Base-by-base conservation (phyloP, 1,140 invertebrate species). In the Drosophila teissieri region DNA sequence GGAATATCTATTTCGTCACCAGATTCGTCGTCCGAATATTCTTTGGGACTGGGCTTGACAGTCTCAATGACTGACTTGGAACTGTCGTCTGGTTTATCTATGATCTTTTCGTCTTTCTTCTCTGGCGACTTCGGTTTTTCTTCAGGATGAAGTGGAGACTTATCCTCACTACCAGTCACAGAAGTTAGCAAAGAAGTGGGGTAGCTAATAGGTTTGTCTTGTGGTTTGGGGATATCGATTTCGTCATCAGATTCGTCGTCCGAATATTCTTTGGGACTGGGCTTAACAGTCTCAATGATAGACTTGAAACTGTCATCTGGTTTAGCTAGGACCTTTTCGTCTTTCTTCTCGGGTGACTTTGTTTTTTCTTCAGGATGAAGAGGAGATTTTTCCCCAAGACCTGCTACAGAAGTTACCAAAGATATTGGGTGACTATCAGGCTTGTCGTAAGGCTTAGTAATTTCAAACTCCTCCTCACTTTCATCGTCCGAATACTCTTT, bases 71-170 rank as follows among this genome's bases (percentile, higher is more conserved):
- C 19, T 12, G 44, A 14, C 12, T 22, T 46, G 17, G 39, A 27
- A 11, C 53, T 68, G 1, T 67, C 63, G 6, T 64, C 54, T 36
- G 6, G 19, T 1, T 22, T 46, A 24, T 4, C 22, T 46, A 19
- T 12, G 6, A 46, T 1, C 44, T 24, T 24, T 22, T 46, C 19
- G 44, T 46, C 44, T 22, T 24, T 14, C 1, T 6, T 5, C 10
- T 14, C 19, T 15, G 53, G 14, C 22, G 52, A 51, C 10, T 55
- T 58, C 54, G n/a, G 15, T 12, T 69, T 62, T 8, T 44, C 42
- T 10, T 44, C 42, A 14, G 19, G 0, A 7, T 46, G 19, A 6
- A 46, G 11, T 3, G 19, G 12, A 6, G 19, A 46, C 6, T 14
- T 45, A 45, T 2, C 44, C n/a, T n/a, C n/a, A n/a, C n/a, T n/a